A percentile compares a stretch with the other conserved stretches of the same genome.
phyloP scores from a whole-genome alignment of 2,888 invertebrate species.

The Tetranychus truncatus region DNA sequence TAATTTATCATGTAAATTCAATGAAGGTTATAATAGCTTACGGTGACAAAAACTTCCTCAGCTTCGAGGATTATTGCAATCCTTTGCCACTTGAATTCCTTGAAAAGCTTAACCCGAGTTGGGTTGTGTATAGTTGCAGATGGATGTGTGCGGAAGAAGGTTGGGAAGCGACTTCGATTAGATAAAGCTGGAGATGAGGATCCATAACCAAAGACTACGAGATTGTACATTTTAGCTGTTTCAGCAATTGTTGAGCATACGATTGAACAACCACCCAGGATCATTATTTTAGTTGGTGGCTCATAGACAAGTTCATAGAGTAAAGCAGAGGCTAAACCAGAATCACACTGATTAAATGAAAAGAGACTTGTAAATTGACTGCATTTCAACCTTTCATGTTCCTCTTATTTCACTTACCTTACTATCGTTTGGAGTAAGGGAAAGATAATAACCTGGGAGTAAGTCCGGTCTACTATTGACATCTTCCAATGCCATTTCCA shows the following conservation, averaged over 20 bases:
- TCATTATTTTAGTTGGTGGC: constrained; percentile 75
- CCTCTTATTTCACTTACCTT: constrained; percentile 45
- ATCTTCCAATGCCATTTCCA: constrained; percentile 67
- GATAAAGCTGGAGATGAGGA: constrained; percentile 95
- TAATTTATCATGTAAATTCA: background rate
- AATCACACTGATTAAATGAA: constrained; percentile 63
- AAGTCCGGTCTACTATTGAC: constrained; percentile 74
- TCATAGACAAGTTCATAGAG: constrained; percentile 96
- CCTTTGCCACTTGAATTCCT: constrained; percentile 90
- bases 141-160: constrained; percentile 93
- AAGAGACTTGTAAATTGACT: background rate
- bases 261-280: constrained; percentile 89
- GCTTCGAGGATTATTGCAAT: constrained; percentile 95
- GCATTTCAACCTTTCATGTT: background rate
- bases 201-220: constrained; percentile 94
- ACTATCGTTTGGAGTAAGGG: constrained; percentile 85
- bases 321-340: constrained; percentile 89
- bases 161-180: constrained; percentile 87
- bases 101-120: constrained; percentile 82
- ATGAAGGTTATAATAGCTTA: constrained; percentile 37
- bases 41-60: constrained; percentile 89
- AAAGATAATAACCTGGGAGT: constrained; percentile 71
- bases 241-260: constrained; percentile 98
- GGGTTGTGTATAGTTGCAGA: constrained; percentile 98
- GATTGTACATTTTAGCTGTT: constrained; percentile 99